phyloP scores from a whole-genome alignment of 2,888 invertebrate genomes.

The Conops quadrifasciatus region DNA sequence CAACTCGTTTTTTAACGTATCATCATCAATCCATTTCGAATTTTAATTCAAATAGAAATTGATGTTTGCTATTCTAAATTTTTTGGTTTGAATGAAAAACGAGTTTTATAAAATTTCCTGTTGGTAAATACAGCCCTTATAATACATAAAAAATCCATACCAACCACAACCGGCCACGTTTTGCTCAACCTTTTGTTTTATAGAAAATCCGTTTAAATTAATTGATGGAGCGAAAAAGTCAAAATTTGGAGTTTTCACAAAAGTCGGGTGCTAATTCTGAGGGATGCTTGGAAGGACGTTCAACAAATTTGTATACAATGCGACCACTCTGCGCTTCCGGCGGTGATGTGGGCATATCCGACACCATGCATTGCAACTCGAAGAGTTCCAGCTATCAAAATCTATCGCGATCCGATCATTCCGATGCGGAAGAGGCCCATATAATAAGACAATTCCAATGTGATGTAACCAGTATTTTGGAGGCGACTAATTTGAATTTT shows the following conservation, averaged over 20 bases:
- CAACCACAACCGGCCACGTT: too few relatives aligned
- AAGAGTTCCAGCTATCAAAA: slow-evolving; percentile 38
- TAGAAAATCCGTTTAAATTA: slow-evolving; percentile 33
- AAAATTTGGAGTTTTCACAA: slow-evolving; percentile 44
- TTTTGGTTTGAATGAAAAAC: slow-evolving; percentile 52
- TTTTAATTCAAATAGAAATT: slow-evolving; percentile 32
- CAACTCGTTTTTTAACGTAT: neutral
- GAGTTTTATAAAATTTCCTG: slow-evolving; percentile 51
- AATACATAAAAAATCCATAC: slow-evolving; percentile 34
- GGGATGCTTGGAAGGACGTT: slow-evolving; percentile 37
- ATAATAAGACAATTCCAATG: slow-evolving; percentile 19
- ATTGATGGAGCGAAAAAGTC: slow-evolving; percentile 45
- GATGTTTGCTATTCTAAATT: slow-evolving; percentile 35
- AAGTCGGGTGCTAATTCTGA: slow-evolving; percentile 41
- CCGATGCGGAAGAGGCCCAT: slow-evolving; percentile 21
- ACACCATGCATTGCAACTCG: slow-evolving; percentile 31
- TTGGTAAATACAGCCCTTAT: slow-evolving; percentile 46
- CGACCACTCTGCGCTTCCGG: slow-evolving; percentile 36
- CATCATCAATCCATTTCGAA: slow-evolving; percentile 22
- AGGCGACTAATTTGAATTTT: slow-evolving; percentile 30
- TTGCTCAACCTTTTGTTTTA: slow-evolving; percentile 33
- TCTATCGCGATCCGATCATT: slow-evolving; percentile 26
- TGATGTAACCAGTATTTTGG: slow-evolving; percentile 21
- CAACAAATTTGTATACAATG: slow-evolving; percentile 37
- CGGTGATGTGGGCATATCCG: slow-evolving; percentile 36